phyloP scores from a whole-genome alignment of 2,113 vertebrate species.

The Rhombomys opimus region DNA sequence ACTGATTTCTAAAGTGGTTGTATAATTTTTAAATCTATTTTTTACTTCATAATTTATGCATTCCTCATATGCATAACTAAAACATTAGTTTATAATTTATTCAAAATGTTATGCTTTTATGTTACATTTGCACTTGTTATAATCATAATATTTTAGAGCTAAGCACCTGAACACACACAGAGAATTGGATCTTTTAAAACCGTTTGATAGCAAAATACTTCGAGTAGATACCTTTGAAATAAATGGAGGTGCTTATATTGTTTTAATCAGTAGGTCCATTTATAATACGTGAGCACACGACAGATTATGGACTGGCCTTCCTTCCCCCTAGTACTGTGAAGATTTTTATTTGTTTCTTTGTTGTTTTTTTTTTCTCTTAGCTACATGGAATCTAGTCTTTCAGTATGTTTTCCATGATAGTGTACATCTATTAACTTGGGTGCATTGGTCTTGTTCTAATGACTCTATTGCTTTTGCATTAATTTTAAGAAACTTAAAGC shows the following conservation, averaged over 20 bases:
- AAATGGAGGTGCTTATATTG: neutral
- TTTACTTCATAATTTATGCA: neutral
- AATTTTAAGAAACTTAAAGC: constrained; percentile 53
- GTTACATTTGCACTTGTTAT: neutral
- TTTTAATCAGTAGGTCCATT: neutral
- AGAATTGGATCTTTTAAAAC: neutral
- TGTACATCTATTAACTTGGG: neutral
- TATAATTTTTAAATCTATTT: neutral
- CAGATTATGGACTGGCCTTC: neutral
- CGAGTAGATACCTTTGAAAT: neutral
- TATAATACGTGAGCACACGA: neutral
- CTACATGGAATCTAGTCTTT: constrained; percentile 26
- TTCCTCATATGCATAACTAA: constrained; percentile 7
- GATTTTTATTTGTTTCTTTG: neutral
- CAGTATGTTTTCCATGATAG: constrained; percentile 18
- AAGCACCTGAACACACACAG: neutral
- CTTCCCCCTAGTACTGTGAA: neutral
- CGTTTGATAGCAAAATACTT: constrained; percentile 21
- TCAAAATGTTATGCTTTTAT: neutral
- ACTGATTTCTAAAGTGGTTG: too few species aligned
- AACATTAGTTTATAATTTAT: constrained; percentile 8
- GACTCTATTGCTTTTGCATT: constrained; percentile 33
- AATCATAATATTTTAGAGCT: neutral
- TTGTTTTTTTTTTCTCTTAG: neutral
- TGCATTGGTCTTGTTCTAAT: neutral